Percentiles rank a stretch among this genome's conserved stretches.
Evolutionary conservation across 2,888 invertebrate genomes (phyloP).

Genomic region (Danaus chrysippus): DNA sequence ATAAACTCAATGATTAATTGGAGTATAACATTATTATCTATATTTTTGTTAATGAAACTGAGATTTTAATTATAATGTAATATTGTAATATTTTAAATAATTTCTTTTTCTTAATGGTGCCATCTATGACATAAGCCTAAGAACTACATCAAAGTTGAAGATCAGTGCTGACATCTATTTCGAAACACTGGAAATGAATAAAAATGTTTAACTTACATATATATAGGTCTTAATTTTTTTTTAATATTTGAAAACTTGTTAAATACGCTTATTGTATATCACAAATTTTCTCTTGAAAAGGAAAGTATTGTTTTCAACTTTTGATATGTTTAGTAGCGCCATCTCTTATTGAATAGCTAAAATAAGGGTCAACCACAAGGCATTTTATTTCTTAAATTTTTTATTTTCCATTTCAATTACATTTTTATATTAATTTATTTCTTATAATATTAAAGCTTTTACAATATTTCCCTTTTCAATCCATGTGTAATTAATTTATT

Average conservation of each 20-base stretch:
- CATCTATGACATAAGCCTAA: neutral
- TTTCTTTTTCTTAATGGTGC: neutral
- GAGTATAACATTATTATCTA: too few relatives aligned
- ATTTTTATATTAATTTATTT: too few relatives aligned
- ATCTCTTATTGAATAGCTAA: constrained; percentile 44
- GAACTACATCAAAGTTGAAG: neutral
- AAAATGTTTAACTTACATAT: neutral
- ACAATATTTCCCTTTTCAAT: too few relatives aligned
- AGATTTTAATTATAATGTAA: too few relatives aligned
- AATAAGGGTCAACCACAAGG: constrained; percentile 5
- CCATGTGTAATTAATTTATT: too few relatives aligned
- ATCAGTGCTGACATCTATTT: neutral
- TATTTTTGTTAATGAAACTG: too few relatives aligned
- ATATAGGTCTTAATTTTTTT: neutral
- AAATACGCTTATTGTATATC: neutral
- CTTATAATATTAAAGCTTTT: too few relatives aligned
- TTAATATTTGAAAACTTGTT: neutral
- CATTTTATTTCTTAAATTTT: too few relatives aligned
- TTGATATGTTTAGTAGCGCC: constrained; percentile 30
- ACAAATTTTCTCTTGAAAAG: neutral
- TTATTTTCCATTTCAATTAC: too few relatives aligned
- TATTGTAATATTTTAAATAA: too few relatives aligned
- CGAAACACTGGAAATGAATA: neutral
- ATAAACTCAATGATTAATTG: too few relatives aligned
- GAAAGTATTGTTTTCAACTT: constrained; percentile 11